Evolutionary conservation across 2,888 invertebrate species (phyloP), one percentile per base, ranked within the genome.

Genomic region (Spilarctia lutea): DNA sequence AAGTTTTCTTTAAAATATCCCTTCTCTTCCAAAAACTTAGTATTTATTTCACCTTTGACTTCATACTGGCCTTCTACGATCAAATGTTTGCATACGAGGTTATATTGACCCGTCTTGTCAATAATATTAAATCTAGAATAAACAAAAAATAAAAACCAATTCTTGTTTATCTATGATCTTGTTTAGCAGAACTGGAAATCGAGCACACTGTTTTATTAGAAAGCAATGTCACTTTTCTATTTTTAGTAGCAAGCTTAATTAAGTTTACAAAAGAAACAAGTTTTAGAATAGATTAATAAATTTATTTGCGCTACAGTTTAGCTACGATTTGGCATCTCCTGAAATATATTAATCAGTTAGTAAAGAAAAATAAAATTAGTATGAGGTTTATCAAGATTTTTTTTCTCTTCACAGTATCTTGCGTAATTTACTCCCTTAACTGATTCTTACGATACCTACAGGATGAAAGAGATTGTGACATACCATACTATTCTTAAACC

Each of bases 21-120:
- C 27, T 60, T 60, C 1, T 30, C 69, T 52, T 69, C 52, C 18
- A 69, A 18, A 13, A 3, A 52, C 1, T 52, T 69, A 11, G 69
- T 35, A 20, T 16, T 33, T 24, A 69, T 56, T 18, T 52, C 56
- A 52, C 69, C 69, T 30, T 69, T 52, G 18, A 18, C 48, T 20
- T 68, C 68, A 52, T 68, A 68, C 48, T 68, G 30, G 39, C 68
- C 68, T 45, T 68, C 68, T 20, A 68, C 13, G 13, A 33, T 68
- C 68, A 68, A 52, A 68, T 68, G 48, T 68, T 68, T 52, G 33
- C 68, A 68, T 30, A 20, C 30, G 7, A 68, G 16, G 30, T 30
- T 0, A 48, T 48, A 68, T 24, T 68, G 11, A 56, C 56, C 56
- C 24, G 11, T n/a, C 10, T n/a, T n/a, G 3, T 56, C n/a, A 2